Percentiles rank a stretch among this genome's conserved stretches.
Conservation (phyloP, 2,888 invertebrate genomes). For the Dyspetes luteomarginatus region DNA sequence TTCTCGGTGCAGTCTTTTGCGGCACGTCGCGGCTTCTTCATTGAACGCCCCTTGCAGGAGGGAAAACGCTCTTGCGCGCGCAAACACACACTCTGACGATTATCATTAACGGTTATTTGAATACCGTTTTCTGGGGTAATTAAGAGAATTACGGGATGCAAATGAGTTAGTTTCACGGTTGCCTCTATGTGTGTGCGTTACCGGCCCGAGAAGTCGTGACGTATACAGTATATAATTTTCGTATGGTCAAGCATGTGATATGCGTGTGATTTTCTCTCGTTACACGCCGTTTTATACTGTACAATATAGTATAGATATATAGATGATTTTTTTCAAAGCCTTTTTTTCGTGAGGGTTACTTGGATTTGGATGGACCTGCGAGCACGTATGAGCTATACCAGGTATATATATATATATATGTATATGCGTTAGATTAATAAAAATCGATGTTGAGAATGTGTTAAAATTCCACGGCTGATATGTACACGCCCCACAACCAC, state of each 20-base stretch:
- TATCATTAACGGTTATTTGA: conserved; percentile 65
- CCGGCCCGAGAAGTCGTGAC: not conserved
- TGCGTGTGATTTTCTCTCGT: not conserved
- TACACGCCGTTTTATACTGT: not conserved
- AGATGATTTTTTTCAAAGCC: not conserved
- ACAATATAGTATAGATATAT: too few species aligned
- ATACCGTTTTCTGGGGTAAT: conserved; percentile 64
- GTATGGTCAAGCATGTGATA: not conserved
- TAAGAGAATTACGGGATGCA: conserved; percentile 67
- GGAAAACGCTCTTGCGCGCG: not conserved
- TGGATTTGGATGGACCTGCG: not conserved
- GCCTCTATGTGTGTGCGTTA: not conserved
- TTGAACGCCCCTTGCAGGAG: conserved; percentile 34
- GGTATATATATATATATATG: not conserved
- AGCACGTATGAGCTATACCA: not conserved
- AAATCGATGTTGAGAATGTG: conserved; percentile 20
- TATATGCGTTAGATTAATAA: conserved; percentile 21
- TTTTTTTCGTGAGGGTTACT: not conserved
- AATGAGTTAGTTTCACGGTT: conserved; percentile 60
- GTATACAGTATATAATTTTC: not conserved
- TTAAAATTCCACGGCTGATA: conserved; percentile 37
- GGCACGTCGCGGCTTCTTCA: conserved; percentile 22
- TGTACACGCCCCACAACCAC: conserved; percentile 33
- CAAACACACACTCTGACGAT: conserved; percentile 30
- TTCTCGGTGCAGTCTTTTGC: conserved; percentile 12